A percentile compares a stretch with the other conserved stretches of the same genome.
Evolutionary conservation across 2,888 invertebrate species (phyloP).

Genomic region (Sphinx pinastri): DNA sequence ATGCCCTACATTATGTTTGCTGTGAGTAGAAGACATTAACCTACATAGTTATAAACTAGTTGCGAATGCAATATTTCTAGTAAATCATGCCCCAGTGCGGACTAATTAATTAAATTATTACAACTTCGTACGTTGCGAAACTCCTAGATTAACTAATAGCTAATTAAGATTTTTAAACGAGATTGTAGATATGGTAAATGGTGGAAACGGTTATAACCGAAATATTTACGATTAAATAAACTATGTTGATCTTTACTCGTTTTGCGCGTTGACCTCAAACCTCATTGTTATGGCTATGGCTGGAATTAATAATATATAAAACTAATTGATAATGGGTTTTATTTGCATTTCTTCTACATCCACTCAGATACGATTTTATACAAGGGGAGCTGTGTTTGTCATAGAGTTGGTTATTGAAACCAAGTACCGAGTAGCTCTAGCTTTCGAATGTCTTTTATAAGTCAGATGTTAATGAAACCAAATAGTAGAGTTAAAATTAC

Average conservation of each 20-base stretch:
- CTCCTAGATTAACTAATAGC: conserved; percentile 19
- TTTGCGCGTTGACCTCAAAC: conserved; percentile 8
- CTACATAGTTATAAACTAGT: conserved; percentile 48
- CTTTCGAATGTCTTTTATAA: too few relatives aligned
- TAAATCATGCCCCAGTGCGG: conserved; percentile 37
- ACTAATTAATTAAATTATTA: conserved; percentile 38
- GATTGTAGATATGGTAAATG: neutral
- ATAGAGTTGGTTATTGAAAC: neutral
- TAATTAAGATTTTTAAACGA: conserved; percentile 23
- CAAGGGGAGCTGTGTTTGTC: neutral
- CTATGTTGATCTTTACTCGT: neutral
- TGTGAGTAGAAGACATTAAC: conserved; percentile 51
- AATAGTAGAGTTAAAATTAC: too few relatives aligned
- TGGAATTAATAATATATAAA: conserved; percentile 12
- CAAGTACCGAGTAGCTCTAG: too few relatives aligned
- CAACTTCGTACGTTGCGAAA: conserved; percentile 32
- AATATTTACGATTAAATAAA: conserved; percentile 5
- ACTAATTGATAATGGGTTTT: neutral
- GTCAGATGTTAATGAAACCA: too few relatives aligned
- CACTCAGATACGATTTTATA: neutral
- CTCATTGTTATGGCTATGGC: conserved; percentile 5
- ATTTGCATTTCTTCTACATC: conserved; percentile 5
- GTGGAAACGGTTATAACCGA: neutral
- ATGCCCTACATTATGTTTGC: conserved; percentile 35
- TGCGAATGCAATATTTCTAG: conserved; percentile 40